Evolutionary conservation across 2,797 vertebrate species (phyloP), one percentile per base, ranked within the genome.

Genomic region (Gobionotothen gibberifrons): DNA sequence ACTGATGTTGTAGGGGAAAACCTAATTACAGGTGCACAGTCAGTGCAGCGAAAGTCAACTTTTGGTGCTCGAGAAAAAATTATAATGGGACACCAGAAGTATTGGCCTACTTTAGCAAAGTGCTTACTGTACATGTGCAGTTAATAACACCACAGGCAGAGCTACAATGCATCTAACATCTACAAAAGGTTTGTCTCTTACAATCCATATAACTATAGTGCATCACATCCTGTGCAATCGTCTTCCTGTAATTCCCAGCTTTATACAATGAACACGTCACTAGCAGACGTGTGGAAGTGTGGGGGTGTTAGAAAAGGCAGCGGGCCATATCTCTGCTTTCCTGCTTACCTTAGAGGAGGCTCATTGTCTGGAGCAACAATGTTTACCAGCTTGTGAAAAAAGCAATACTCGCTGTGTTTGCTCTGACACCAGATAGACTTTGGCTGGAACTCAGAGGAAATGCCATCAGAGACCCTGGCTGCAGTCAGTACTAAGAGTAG

Each of bases 331-430:
- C 47, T 74, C 44, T 75, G 57, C 48, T 67, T 57, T 53, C 69
- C 47, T 54, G 9, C 26, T 55, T 66, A 71, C 51, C 44, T 74
- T 29, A 29, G 67, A 76, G 56, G 63, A 69, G 29, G 36, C 46
- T 60, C 64, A 42, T 74, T 82, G 80, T 81, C 73, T 81, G 80
- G 76, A 75, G 57, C 55, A 57, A 58, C 40, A 75, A 40, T 65
- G 53, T 81, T 85, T 76, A 76, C 81, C 54, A 69, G 67, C 51
- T 59, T 72, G 55, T 59, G 54, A 69, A 43, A 60, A 72, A 43
- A 15, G 22, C 47, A 72, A 72, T 57, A 13, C 19, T 74, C 44
- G 53, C 64, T 63, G 76, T 59, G 49, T 83, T 76, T 81, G 71
- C 57, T 72, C 61, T 72, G 44, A 80, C 51, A 81, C 58, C 39